A percentile compares a stretch with the other conserved stretches of the same genome.
These are phyloP conservation scores for Leptinotarsa texana DNA, from an alignment of 1,140 invertebrate species.

Conservation along the genomic window DNA sequence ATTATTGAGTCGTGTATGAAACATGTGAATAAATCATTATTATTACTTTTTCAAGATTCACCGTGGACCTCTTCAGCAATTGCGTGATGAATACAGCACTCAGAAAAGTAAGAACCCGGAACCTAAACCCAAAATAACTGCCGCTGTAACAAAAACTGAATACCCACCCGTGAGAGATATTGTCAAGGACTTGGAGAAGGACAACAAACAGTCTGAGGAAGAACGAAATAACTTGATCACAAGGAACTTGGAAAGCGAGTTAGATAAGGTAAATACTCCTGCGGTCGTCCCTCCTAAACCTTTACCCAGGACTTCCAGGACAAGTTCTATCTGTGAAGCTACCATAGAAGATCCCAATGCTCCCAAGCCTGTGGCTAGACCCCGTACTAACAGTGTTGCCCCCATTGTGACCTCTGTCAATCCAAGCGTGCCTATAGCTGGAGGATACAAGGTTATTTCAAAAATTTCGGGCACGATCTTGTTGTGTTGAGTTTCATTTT, in stretches of 20 bases:
- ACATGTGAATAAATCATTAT: neutral
- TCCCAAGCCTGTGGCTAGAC: slow-evolving; percentile 74
- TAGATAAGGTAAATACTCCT: slow-evolving; percentile 30
- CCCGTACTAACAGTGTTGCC: slow-evolving; percentile 66
- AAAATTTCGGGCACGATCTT: neutral
- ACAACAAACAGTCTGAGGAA: slow-evolving; percentile 41
- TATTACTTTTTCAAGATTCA: slow-evolving; percentile 48
- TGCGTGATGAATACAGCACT: slow-evolving; percentile 48
- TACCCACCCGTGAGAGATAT: slow-evolving; percentile 50
- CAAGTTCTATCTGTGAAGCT: slow-evolving; percentile 65
- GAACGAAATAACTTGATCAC: slow-evolving; percentile 35
- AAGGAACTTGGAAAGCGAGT: slow-evolving; percentile 40
- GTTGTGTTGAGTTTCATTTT: too few relatives aligned
- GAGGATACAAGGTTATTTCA: slow-evolving; percentile 70
- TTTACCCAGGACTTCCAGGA: slow-evolving; percentile 69
- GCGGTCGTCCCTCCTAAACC: slow-evolving; percentile 68
- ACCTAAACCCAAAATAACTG: slow-evolving; percentile 45
- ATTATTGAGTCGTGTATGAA: too few relatives aligned
- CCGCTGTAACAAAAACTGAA: slow-evolving; percentile 46
- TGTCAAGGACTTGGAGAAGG: slow-evolving; percentile 55
- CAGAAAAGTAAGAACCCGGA: slow-evolving; percentile 30
- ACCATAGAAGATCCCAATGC: slow-evolving; percentile 50
- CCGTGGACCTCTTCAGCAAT: slow-evolving; percentile 48
- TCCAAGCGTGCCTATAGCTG: slow-evolving; percentile 59
- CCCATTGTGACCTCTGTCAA: slow-evolving; percentile 62